Base-by-base conservation (phyloP, 2,888 invertebrate species). In the Mesochorus sp. region DNA sequence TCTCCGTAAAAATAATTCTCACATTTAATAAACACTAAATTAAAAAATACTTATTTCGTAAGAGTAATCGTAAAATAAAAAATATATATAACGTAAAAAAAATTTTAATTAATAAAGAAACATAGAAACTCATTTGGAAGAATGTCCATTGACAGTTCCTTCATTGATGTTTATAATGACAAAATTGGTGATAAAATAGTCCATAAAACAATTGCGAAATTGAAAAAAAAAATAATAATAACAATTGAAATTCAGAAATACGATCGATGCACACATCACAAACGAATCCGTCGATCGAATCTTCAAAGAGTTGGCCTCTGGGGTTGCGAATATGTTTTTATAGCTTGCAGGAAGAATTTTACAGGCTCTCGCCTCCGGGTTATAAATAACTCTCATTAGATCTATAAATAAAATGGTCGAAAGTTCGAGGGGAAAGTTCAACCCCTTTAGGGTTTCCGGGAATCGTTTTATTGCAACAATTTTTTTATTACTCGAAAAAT, bases 351-450 rank as follows among this genome's bases (percentile, higher is more conserved):
- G 76, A 80, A 73, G 59, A 59, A 68, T 44, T 62, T 53, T 66
- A 61, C 62, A 47, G 62, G 77, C 37, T 34, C 68, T 62, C 53
- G 47, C 57, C 78, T 67, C 76, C 64, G 64, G 39, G 64, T 66
- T 81, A 81, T 80, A 76, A 80, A 77, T 81, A 81, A 73, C 73
- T 47, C 53, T 75, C 80, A 81, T 81, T 77, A 71, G 71, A 55
- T 49, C 71, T 81, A 81, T 74, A 71, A 81, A 81, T 81, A 81
- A 68, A 74, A 21, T 21, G 19, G 44, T 55, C 24, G 74, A 74
- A 55, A 31, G 42, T 26, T n/a, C n/a, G n/a, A n/a, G n/a, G n/a
- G n/a, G n/a, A n/a, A n/a, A n/a, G n/a, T n/a, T n/a, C n/a, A n/a
- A n/a, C n/a, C n/a, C n/a, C n/a, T n/a, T n/a, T n/a, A 39, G 37